Base-by-base conservation (phyloP, 2,113 vertebrate genomes). In the Myotis yumanensis region DNA sequence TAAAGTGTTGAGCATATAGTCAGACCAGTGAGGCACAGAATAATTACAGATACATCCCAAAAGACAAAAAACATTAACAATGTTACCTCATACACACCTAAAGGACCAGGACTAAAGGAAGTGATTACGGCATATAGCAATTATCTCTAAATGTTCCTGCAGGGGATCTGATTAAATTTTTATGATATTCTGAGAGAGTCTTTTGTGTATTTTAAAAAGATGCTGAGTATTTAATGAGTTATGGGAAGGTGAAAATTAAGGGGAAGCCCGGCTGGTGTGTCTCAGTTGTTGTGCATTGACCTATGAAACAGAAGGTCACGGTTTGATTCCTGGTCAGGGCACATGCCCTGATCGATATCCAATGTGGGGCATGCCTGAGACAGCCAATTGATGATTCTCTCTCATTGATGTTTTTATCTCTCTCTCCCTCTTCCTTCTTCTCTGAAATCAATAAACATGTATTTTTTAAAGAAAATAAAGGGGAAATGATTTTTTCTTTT, bases 1-100 rank as follows among this genome's bases (percentile, higher is more conserved):
- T 95, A 95, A 97, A 97, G 95, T 80, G 9, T 14, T 96, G 90
- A 51, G 48, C n/a, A 59, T 91, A 94, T 28, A 89, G 43, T 80
- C 51, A 96, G 64, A 91, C 22, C 8, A 52, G 46, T 4, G 52
- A 94, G 59, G 32, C 48, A 81, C 43, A 88, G 85, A 18, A 57
- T 46, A 90, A 94, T 95, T 83, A 82, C 52, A 90, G 0, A 66
- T 25, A 10, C 23, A 16, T 96, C 96, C 69, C 77, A n/a, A 86
- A 40, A 91, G 54, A 89, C 93, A 86, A 25, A 84, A 32, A 77
- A 66, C 22, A 35, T 69, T 94, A 94, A 90, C 32, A 81, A 77
- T 69, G 73, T 68, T 82, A 95, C 76, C 91, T 80, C n/a, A 95
- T n/a, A 86, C 22, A 88, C 46, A 93, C 37, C 73, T 72, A 37